Conservation (phyloP, 1,140 invertebrate genomes). For the Mamestra configurata region DNA sequence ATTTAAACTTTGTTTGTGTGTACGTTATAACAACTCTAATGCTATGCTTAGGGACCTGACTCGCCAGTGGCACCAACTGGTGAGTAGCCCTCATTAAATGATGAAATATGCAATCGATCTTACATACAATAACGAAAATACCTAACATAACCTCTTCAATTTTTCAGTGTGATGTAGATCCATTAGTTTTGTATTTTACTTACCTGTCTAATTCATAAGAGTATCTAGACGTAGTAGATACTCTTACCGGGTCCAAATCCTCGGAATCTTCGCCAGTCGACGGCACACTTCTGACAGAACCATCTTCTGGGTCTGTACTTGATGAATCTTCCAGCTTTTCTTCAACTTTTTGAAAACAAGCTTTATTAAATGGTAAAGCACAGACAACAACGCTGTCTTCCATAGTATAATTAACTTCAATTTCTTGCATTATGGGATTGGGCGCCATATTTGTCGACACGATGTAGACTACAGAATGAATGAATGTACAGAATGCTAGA, state of each 20-base stretch:
- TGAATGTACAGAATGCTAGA: neutral
- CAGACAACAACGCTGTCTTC: neutral
- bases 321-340: neutral
- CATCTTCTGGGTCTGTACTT: neutral
- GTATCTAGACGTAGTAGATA: constrained; percentile 6
- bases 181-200: neutral
- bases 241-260: neutral
- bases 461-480: neutral
- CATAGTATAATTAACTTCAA: neutral
- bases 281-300: neutral
- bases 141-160: too few species aligned
- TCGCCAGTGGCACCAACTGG: too few species aligned
- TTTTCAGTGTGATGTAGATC: too few species aligned
- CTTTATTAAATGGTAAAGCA: constrained; percentile 3
- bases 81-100: too few species aligned
- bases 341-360: neutral
- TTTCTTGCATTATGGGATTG: neutral
- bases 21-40: too few species aligned
- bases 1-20: too few species aligned
- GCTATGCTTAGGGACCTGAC: too few species aligned
- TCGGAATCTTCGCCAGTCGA: neutral
- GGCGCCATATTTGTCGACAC: neutral
- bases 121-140: neutral
- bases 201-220: constrained; percentile 26
- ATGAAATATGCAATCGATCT: too few species aligned